Percentiles rank a stretch among this genome's conserved stretches.
Evolutionary conservation across 2,113 vertebrate species (phyloP).

Genomic region (Protobothrops flavoviridis): DNA sequence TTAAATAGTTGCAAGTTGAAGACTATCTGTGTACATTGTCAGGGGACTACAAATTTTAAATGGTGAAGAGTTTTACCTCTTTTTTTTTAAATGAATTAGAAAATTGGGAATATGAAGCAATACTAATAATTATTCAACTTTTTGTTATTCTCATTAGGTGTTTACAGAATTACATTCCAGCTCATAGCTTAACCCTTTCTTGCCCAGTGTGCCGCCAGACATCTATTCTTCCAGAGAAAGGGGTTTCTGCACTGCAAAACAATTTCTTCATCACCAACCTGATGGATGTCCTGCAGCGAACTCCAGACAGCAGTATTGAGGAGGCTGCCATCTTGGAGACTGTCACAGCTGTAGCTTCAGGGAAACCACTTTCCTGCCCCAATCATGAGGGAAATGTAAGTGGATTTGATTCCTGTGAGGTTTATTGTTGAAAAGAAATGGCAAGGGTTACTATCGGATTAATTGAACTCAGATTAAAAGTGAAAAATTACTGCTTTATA

Average conservation of each 20-base stretch:
- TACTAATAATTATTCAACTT: not conserved
- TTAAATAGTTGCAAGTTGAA: not conserved
- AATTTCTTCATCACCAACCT: constrained; percentile 99
- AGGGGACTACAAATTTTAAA: not conserved
- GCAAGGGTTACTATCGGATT: not conserved
- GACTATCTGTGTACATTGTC: not conserved
- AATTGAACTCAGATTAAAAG: not conserved
- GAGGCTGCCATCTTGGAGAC: constrained; percentile 83
- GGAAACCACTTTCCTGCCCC: constrained; percentile 90
- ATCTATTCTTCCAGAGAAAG: constrained; percentile 96
- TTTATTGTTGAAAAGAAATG: not conserved
- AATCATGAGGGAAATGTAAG: constrained; percentile 95
- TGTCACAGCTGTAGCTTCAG: constrained; percentile 82
- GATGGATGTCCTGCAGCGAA: constrained; percentile 96
- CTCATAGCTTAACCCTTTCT: constrained; percentile 91
- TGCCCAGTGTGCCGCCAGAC: constrained; percentile 97
- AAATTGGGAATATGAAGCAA: not conserved
- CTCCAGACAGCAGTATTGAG: constrained; percentile 80
- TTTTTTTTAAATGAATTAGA: not conserved
- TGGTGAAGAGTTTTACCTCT: not conserved
- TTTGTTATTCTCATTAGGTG: constrained; percentile 76
- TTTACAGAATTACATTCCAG: constrained; percentile 95
- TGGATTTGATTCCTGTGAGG: not conserved
- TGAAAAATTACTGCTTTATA: not conserved
- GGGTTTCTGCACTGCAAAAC: constrained; percentile 94